Base-by-base conservation (phyloP, 2,113 vertebrate genomes). In the Ctenodactylus gundi region DNA sequence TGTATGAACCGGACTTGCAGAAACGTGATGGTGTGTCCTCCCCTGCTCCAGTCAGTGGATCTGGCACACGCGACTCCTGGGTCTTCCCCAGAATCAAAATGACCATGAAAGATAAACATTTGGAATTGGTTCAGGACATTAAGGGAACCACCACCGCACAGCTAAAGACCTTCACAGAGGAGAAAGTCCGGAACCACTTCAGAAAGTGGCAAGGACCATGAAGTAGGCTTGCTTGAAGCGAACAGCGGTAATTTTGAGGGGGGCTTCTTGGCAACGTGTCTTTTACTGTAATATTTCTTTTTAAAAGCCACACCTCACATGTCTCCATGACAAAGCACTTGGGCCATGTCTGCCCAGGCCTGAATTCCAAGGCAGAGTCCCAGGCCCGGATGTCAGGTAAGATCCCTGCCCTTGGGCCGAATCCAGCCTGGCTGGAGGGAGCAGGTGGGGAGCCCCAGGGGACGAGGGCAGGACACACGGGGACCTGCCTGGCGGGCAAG, bases 381-480 rank as follows among this genome's bases (percentile, higher is more conserved):
- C 1, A 36, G 58, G 27, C 34, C 39, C 34, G 9, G 0, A 10
- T 31, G 39, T 80, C 13, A 0, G 11, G 53, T 21, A 67, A 44
- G 6, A 7, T 5, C 44, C 62, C 64, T 1, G 21, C 8, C 64
- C 39, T 3, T 13, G 39, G 7, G 23, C 57, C 49, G 0, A 6
- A 41, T 77, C 17, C 36, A 46, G 20, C 49, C 46, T 12, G 25
- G n/a, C 78, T 9, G 21, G 68, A 34, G 53, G 25, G 58, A 17
- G 27, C 13, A 17, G 23, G 25, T 7, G 15, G 11, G 17, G 4
- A 39, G 18, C 27, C 1, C 6, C 3, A 2, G 2, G 60, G 15
- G 3, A 11, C 31, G 10, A 18, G 2, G 58, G 25, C 23, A 27
- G 65, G 55, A n/a, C 20, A 0, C 3, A 0, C 0, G 53, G 60